Conservation (phyloP, 2,888 invertebrate genomes). For the Marasmarcha lunaedactyla region DNA sequence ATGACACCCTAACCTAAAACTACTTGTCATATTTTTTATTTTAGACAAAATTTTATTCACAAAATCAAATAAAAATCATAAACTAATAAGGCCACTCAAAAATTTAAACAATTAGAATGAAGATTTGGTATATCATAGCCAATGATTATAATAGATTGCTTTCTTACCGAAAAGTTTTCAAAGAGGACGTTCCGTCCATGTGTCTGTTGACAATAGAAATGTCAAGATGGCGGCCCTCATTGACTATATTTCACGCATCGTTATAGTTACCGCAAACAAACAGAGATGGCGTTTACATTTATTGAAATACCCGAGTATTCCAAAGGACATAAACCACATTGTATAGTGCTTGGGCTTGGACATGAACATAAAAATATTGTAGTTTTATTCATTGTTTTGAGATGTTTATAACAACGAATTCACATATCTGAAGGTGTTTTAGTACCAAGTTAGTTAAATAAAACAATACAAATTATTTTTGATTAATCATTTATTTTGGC, state of each 20-base stretch:
- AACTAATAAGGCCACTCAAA: neutral
- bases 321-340: neutral
- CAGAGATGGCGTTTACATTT: constrained; percentile 3
- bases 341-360: no score
- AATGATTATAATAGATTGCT: constrained; percentile 4
- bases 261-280: constrained; percentile 4
- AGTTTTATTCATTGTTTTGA: no score
- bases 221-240: constrained; percentile 5
- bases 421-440: no score
- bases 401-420: no score
- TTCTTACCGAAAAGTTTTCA: constrained; percentile 2
- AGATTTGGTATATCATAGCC: constrained; percentile 3
- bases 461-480: no score
- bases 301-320: neutral
- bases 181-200: neutral
- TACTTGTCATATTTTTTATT: constrained; percentile 1
- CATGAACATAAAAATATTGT: no score
- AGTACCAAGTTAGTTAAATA: no score
- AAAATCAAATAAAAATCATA: neutral
- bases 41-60: constrained; percentile 1
- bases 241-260: constrained; percentile 1
- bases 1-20: neutral
- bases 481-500: no score
- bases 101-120: neutral
- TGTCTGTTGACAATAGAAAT: constrained; percentile 3